Percentiles rank a stretch among this genome's conserved stretches.
phyloP scores from a whole-genome alignment of 2,888 invertebrate genomes.

The Nymphalis c-album region DNA sequence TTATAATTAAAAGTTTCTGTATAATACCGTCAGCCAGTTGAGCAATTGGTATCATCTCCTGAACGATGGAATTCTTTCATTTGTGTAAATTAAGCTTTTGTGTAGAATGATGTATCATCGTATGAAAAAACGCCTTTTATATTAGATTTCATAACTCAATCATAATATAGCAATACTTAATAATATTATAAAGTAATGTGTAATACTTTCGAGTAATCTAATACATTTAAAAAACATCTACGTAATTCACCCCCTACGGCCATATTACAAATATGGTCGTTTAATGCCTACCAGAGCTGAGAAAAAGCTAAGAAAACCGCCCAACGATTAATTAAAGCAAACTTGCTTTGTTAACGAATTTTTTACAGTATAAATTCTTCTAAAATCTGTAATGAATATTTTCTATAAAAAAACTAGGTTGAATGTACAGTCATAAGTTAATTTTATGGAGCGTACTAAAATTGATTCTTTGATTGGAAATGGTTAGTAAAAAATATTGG shows the following conservation, averaged over 20 bases:
- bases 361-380: constrained; percentile 23
- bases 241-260: not conserved
- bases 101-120: too few species aligned
- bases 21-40: too few species aligned
- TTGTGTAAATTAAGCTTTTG: too few species aligned
- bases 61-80: too few species aligned
- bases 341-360: constrained; percentile 24
- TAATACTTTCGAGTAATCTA: not conserved
- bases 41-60: too few species aligned
- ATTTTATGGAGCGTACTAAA: constrained; percentile 29
- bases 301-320: constrained; percentile 15
- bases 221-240: not conserved
- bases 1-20: too few species aligned
- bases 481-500: constrained; percentile 7
- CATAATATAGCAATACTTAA: too few species aligned
- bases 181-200: too few species aligned
- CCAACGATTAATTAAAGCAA: constrained; percentile 16
- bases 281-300: constrained; percentile 12
- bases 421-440: constrained; percentile 32
- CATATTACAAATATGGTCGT: not conserved
- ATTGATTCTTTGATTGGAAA: constrained; percentile 30
- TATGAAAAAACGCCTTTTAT: too few species aligned
- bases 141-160: too few species aligned
- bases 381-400: not conserved
- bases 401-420: constrained; percentile 24